Evolutionary conservation across 2,113 vertebrate genomes (phyloP).

Genomic region (Cololabis saira): DNA sequence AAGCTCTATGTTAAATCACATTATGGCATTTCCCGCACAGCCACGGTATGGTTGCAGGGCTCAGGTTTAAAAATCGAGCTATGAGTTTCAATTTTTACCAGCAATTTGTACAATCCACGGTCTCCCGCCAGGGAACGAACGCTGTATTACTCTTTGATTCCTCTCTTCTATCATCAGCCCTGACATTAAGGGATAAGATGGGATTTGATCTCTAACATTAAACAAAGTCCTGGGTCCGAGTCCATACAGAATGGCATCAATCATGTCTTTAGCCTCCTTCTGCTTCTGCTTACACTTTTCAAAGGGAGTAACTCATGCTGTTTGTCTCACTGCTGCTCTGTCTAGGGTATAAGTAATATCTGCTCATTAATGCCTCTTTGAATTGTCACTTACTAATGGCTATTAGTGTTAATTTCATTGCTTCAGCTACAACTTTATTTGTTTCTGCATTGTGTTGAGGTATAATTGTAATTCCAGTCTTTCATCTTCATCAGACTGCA

Average conservation of each 20-base stretch:
- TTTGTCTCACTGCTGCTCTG: slow-evolving; percentile 25
- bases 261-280: slow-evolving; percentile 61
- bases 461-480: no score
- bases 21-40: slow-evolving; percentile 65
- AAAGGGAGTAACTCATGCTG: slow-evolving; percentile 30
- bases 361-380: slow-evolving; percentile 7
- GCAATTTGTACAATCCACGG: slow-evolving; percentile 67
- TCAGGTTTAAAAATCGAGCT: slow-evolving; percentile 62
- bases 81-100: slow-evolving; percentile 63
- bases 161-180: slow-evolving; percentile 45
- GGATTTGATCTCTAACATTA: slow-evolving; percentile 69
- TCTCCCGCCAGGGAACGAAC: slow-evolving; percentile 50
- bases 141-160: slow-evolving; percentile 41
- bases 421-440: neutral
- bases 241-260: slow-evolving; percentile 55
- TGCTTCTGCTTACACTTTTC: slow-evolving; percentile 43
- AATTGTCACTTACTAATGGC: slow-evolving; percentile 12
- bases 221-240: slow-evolving; percentile 50
- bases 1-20: slow-evolving; percentile 79
- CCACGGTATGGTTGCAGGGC: slow-evolving; percentile 60
- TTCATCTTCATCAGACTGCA: no score
- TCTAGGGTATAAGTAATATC: slow-evolving; percentile 9
- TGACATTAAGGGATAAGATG: slow-evolving; percentile 70
- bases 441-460: no score
- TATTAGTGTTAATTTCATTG: slow-evolving; percentile 1